Evolutionary conservation across 1,140 invertebrate species (phyloP), one percentile per base, ranked within the genome.

Genomic region (Contarinia nasturtii): DNA sequence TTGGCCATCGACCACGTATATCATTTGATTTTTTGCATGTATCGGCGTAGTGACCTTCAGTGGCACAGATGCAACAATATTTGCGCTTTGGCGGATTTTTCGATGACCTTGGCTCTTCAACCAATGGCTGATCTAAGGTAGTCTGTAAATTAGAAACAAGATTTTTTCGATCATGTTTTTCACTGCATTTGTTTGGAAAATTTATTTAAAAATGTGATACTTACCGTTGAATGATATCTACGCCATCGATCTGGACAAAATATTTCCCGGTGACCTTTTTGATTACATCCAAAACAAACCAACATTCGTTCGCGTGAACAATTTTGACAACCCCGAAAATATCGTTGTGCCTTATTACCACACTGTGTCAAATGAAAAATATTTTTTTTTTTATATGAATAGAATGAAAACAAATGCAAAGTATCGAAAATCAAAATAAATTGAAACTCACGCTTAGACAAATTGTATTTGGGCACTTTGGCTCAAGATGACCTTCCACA

Each of bases 241-340:
- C 78, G 68, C 78, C 78, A 80, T 34, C 75, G 61, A 59, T 80
- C 77, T 1, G 79, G 78, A 55, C 78, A 82, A 52, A 66, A 57
- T 1, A 65, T 61, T n/a, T 55, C 51, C 7, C 59, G 58, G 54
- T 82, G 78, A 2, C 78, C 78, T 20, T 53, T 47, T 50, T 72
- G 67, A 48, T 67, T 68, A 52, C 79, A 82, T 50, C 73, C 61
- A 18, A 58, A 58, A 51, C 79, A 82, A 18, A 55, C 54, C 1
- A 72, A 49, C 15, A 57, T 63, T 22, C 56, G 54, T 56, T 74
- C 74, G 38, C 64, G 61, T 19, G 67, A 62, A 51, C 78, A 82
- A 48, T 70, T 74, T 52, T 69, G 69, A 55, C 72, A 72, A 57
- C 65, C 74, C 8, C 67, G 66, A 20, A 67, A 68, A 52, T 66